These are phyloP conservation scores for Oceanodroma leucorhoa DNA, from an alignment of 2,797 vertebrate genomes.

Conservation along the genomic window DNA sequence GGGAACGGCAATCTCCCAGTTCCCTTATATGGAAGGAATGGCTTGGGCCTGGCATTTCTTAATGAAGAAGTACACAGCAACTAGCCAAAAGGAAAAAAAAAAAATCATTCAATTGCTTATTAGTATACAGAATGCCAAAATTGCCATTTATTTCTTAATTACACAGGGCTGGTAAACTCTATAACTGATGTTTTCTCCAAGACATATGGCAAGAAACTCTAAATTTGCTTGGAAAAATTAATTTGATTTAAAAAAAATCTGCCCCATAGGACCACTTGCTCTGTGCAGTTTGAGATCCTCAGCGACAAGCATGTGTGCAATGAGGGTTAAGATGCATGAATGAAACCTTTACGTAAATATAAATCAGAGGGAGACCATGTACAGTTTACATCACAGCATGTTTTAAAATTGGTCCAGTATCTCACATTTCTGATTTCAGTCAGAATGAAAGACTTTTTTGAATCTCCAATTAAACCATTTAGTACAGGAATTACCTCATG, in stretches of 20 bases:
- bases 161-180: neutral
- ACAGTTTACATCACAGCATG: neutral
- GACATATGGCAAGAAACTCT: neutral
- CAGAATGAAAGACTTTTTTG: neutral
- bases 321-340: neutral
- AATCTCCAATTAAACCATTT: neutral
- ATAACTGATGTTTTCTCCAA: neutral
- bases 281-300: neutral
- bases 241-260: neutral
- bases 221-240: neutral
- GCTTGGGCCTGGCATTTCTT: neutral
- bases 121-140: neutral
- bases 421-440: neutral
- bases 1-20: neutral
- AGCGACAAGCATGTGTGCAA: neutral
- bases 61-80: constrained; percentile 15
- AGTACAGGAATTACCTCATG: neutral
- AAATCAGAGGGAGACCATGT: neutral
- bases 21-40: neutral
- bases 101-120: neutral
- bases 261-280: neutral
- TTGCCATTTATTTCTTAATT: neutral
- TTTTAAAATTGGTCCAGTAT: neutral
- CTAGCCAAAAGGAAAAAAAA: neutral
- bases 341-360: neutral